Evolutionary conservation across 2,113 vertebrate species (phyloP).

Genomic region (Mustela nigripes): DNA sequence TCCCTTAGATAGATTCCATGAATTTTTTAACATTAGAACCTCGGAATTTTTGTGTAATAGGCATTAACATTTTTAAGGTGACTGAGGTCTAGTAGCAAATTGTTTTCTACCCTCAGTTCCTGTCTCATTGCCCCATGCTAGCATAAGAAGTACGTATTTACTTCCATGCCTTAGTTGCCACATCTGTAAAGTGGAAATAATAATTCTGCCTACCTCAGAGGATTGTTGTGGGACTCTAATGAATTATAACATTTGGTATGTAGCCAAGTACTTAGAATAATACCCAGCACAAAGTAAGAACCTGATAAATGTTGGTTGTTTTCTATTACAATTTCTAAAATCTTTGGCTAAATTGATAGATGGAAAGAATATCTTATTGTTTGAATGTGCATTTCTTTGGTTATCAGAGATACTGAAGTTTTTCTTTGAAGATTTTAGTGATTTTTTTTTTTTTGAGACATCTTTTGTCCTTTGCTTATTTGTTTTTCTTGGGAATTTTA

Average conservation of each 20-base stretch:
- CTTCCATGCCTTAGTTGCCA: neutral
- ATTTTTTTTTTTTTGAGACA: neutral
- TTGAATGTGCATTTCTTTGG: neutral
- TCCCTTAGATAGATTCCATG: neutral
- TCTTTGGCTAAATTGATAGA: neutral
- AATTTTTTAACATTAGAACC: neutral
- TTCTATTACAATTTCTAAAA: neutral
- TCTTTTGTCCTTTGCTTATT: neutral
- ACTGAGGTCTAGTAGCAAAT: neutral
- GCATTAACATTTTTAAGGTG: neutral
- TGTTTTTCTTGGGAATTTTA: neutral
- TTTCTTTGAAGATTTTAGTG: conserved; percentile 11
- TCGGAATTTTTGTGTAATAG: neutral
- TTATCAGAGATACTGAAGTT: neutral
- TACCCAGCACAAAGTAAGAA: neutral
- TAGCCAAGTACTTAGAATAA: neutral
- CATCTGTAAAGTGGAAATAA: neutral
- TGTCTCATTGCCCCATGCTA: neutral
- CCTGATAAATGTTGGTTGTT: neutral
- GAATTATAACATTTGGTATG: neutral
- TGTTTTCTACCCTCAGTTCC: neutral
- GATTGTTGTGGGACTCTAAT: neutral
- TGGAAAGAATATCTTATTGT: neutral
- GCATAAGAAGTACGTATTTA: neutral
- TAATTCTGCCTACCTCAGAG: neutral